phyloP scores from a whole-genome alignment of 1,140 invertebrate species.

The Tribolium madens region DNA sequence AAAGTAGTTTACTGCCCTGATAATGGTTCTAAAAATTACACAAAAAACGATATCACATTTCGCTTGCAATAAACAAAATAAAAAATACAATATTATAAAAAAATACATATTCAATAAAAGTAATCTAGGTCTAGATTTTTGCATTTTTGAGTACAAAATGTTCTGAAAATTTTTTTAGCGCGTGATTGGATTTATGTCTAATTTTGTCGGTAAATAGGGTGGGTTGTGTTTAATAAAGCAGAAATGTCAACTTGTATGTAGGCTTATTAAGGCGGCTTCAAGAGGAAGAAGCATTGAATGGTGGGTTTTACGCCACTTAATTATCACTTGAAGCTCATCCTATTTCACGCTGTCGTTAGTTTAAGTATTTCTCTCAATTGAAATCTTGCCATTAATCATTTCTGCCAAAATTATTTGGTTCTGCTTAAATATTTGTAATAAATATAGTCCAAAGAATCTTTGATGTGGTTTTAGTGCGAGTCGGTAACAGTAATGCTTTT shows the following conservation, averaged over 20 bases:
- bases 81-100: too few species aligned
- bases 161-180: not conserved
- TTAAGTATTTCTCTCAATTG: conserved; percentile 39
- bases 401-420: conserved; percentile 37
- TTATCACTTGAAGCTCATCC: conserved; percentile 37
- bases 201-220: not conserved
- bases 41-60: not conserved
- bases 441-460: conserved; percentile 22
- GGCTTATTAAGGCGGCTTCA: conserved; percentile 1
- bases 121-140: not conserved
- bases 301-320: conserved; percentile 30
- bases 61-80: conserved; percentile 12
- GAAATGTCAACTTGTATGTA: conserved; percentile 1
- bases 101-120: too few species aligned
- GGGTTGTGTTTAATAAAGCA: not conserved
- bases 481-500: not conserved
- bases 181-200: not conserved
- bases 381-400: conserved; percentile 41
- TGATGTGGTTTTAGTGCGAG: conserved; percentile 28
- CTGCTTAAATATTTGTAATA: conserved; percentile 39
- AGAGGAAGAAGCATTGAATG: conserved; percentile 8
- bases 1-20: conserved; percentile 6
- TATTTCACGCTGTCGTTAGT: conserved; percentile 38
- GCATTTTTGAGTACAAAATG: too few species aligned
- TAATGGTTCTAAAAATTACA: conserved; percentile 3